These are phyloP conservation scores for Pogonophryne albipinna DNA, from an alignment of 2,797 vertebrate genomes.

Conservation along the genomic window DNA sequence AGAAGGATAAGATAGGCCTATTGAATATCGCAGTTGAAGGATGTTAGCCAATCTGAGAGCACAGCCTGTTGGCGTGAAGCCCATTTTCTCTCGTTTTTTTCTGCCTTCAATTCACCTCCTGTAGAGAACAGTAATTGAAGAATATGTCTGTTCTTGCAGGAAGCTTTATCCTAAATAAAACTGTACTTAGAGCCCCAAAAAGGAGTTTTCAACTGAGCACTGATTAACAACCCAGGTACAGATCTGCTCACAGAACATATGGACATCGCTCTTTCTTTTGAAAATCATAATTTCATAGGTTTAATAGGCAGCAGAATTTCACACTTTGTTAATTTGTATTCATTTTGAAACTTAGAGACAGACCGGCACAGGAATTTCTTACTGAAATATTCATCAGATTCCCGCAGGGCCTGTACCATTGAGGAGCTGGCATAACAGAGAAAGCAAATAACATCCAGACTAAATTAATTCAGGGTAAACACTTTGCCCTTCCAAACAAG, in stretches of 20 bases:
- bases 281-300: slow-evolving; percentile 48
- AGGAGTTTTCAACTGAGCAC: neutral
- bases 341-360: slow-evolving; percentile 65
- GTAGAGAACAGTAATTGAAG: slow-evolving; percentile 22
- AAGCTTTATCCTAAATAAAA: slow-evolving; percentile 7
- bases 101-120: neutral
- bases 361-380: slow-evolving; percentile 47
- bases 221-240: slow-evolving; percentile 8
- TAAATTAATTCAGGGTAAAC: slow-evolving; percentile 71
- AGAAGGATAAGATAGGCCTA: slow-evolving; percentile 25
- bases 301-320: slow-evolving; percentile 55
- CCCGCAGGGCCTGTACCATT: slow-evolving; percentile 56
- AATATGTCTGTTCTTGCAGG: neutral
- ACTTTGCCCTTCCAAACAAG: slow-evolving; percentile 72
- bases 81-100: neutral
- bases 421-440: slow-evolving; percentile 54
- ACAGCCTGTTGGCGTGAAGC: slow-evolving; percentile 19
- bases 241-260: slow-evolving; percentile 34
- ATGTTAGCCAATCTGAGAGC: slow-evolving; percentile 39
- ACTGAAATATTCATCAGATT: slow-evolving; percentile 71
- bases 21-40: slow-evolving; percentile 37
- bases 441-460: slow-evolving; percentile 61
- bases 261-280: neutral
- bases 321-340: slow-evolving; percentile 75
- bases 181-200: neutral